Base-by-base conservation (phyloP, 2,797 vertebrate species). In the Arnoldichthys spilopterus region DNA sequence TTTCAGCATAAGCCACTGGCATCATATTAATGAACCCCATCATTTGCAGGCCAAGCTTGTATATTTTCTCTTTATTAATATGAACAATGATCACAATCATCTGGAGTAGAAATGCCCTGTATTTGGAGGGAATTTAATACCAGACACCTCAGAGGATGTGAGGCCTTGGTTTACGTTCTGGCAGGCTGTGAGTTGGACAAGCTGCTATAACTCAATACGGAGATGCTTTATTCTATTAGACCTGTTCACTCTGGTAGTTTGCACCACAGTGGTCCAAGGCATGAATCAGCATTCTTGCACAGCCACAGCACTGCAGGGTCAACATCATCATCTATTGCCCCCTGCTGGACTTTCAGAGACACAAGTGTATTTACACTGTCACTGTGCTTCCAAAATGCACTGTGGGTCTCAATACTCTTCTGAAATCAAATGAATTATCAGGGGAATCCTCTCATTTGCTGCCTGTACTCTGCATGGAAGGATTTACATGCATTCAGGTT, bases 151-250 rank as follows among this genome's bases (percentile, higher is more conserved):
- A 1, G 56, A 58, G 28, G 56, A 59, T 16, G 28, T 59, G 54
- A 13, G 4, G 56, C 26, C 54, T 51, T 56, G n/a, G 54, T 20
- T 62, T 62, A 34, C 16, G 18, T 15, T 22, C 54, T 85, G 53
- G 43, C 59, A 30, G 53, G 54, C n/a, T 79, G 54, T 11, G 64
- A 2, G 20, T 47, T 15, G 70, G 53, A 56, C 75, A 53, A 54
- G 56, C 18, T 77, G 61, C 77, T 78, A 83, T 93, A 91, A 92
- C 82, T 91, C 90, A 90, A 88, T 90, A 89, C 47, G 84, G 69
- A 20, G 0, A 20, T 2, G 62, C 53, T 28, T 6, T 1, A 68
- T 64, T 70, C 43, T 71, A 11, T 26, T 20, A 18, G 47, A 51
- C 67, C 67, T 32, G 49, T 24, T 8, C 66, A 68, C 24, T 11